Evolutionary conservation across 2,113 vertebrate genomes (phyloP), one percentile per base, ranked within the genome.

Genomic region (Phyllostomus hastatus): DNA sequence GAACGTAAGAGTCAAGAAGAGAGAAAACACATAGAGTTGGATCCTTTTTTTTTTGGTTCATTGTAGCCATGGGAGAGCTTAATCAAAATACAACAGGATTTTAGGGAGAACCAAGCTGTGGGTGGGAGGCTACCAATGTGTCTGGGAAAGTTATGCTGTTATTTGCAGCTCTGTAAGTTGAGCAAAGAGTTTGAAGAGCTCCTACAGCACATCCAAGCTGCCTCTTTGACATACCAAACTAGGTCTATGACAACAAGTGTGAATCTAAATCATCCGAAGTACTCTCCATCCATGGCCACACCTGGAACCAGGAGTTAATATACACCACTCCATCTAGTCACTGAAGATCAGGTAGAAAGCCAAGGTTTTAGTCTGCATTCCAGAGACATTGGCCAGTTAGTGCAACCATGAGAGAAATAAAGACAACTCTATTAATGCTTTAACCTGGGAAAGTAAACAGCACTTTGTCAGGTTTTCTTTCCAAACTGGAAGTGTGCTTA

Each of bases 401-500:
- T 57, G 28, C 7, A 69, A 54, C 12, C 50, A 38, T 14, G 15
- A 69, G 48, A 73, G 46, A 95, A 72, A 82, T 15, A 54, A 50
- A 83, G 22, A 78, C 24, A 75, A 2, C 31, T 75, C 33, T 67
- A 2, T n/a, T 70, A 50, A 43, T 46, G 16, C 33, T 76, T 91
- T 76, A 43, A 69, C 85, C 57, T 52, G 46, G 28, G 31, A 87
- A 83, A 85, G 50, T 38, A 66, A 92, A 61, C 1, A 24, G 10
- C 5, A 31, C 24, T 86, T 89, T 19, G 17, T 64, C 28, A 52
- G 20, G 8, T 82, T 88, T 88, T 94, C 73, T 85, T 92, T 93
- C 67, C 59, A 94, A 91, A 82, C 24, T 69, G 57, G 88, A 94
- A 57, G 24, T 90, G 7, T 57, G 35, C 46, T 98, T 98, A 98